phyloP scores from a whole-genome alignment of 2,888 invertebrate species.

The Bibio marci region DNA sequence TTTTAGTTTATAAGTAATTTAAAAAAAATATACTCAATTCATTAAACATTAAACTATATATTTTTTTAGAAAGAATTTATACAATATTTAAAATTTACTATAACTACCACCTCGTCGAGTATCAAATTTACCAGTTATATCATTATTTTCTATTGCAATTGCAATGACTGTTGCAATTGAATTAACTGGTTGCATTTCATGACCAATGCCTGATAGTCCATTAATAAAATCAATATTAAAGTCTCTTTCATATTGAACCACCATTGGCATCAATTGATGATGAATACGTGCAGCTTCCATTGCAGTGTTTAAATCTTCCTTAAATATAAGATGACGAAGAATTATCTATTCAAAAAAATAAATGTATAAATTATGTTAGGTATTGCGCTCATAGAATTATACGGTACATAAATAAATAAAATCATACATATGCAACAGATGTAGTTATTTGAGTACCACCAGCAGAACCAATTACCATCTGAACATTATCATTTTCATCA shows the following conservation, averaged over 20 bases:
- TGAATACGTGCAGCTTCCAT: conserved; percentile 60
- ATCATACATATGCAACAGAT: conserved; percentile 48
- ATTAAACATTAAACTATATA: too few species aligned
- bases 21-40: too few species aligned
- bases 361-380: too few species aligned
- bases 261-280: conserved; percentile 72
- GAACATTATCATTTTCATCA: conserved; percentile 41
- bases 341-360: conserved; percentile 33
- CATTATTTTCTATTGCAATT: conserved; percentile 29
- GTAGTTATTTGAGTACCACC: conserved; percentile 86
- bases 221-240: conserved; percentile 32
- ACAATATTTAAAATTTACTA: too few species aligned
- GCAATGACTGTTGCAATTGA: conserved; percentile 42
- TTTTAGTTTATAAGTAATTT: too few species aligned
- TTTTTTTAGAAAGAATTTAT: too few species aligned
- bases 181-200: conserved; percentile 31
- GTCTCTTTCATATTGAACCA: conserved; percentile 44
- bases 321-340: conserved; percentile 46
- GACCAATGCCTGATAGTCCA: conserved; percentile 33
- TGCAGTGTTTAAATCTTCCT: conserved; percentile 43
- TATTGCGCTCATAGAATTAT: too few species aligned
- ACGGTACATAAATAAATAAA: background rate
- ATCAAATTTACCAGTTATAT: conserved; percentile 24
- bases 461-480: conserved; percentile 63
- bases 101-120: conserved; percentile 29